Base-by-base conservation (phyloP, 1,140 invertebrate species). In the Belonocnema kinseyi region DNA sequence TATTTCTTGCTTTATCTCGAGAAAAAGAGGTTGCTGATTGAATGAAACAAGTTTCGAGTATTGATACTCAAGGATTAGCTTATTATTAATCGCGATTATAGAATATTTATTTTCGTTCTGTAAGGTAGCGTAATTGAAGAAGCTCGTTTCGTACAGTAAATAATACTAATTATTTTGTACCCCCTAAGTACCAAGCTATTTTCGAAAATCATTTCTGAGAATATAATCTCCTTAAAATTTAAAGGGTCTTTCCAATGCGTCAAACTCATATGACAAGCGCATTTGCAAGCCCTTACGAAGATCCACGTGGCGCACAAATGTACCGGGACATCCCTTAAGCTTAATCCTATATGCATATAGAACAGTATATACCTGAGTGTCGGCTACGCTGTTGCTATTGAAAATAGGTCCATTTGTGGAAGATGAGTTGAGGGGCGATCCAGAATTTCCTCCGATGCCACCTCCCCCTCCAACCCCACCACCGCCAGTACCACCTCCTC, bases 401-500 rank as follows among this genome's bases (percentile, higher is more conserved):
- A 85, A 86, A 80, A 87, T 77, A 50, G 83, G 74, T 71, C 75
- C 82, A 56, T 88, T 87, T 19, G 84, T 88, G 50, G 86, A 76
- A 0, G 87, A 82, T 12, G 87, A 86, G 77, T 87, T 89, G 72
- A 85, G 81, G 19, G 86, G 81, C 17, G 88, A 86, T 52, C 78
- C 86, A 46, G 87, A 84, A 83, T 85, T 88, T 74, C 83, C 80
- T 40, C 78, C 84, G 46, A 80, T 79, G 13, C 83, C 79, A 14
- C 77, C 77, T 17, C 80, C 79, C 52, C 79, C 80, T 58, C 78
- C 78, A 40, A 75, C 58, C 58, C 78, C 86, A 33, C 86, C 84
- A 82, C 84, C 87, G 16, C 75, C 82, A 33, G 80, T 79, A 17
- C 82, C 79, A 50, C 79, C 78, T 19, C 79, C 78, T 72, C 79